Evolutionary conservation across 1,140 invertebrate genomes (phyloP), one percentile per base, ranked within the genome.

Genomic region (Anastatus disparis): DNA sequence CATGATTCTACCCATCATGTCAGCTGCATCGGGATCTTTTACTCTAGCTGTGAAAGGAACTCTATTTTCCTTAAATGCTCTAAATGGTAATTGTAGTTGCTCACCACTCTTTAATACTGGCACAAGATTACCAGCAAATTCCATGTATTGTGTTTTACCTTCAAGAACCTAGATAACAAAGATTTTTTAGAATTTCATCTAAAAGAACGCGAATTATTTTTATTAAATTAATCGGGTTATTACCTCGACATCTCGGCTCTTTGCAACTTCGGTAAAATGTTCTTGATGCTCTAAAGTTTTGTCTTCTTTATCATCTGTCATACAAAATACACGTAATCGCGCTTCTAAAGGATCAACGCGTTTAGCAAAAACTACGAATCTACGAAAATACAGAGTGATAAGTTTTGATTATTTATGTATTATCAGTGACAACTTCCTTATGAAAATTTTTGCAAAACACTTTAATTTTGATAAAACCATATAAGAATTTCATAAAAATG

Each of bases 221-320:
- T 29, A 24, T 63, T 31, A 44, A 53, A 35, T 35, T 17, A 1
- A 53, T 53, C 17, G 42, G 53, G 20, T 59, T 53, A 17, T 72
- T 77, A 93, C 93, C 88, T 96, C 94, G 38, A 96, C 93, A 84
- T 97, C 94, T 79, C 93, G 87, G 81, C 93, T 95, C 76, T 95
- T 94, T 0, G 97, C 96, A 64, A 98, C 93, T 88, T 97, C 95
- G 9, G 90, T 90, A 84, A 97, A 98, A 79, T 97, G 93, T 85
- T 98, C 96, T 87, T 98, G 94, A 77, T 92, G 91, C 84, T 97
- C 93, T 50, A 99, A 84, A 1, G 97, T 98, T 84, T 99, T 98
- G 79, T 98, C 97, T 78, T 97, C 95, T 81, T 95, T 95, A 83
- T 98, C 94, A 83, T 99, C 97, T 0, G 97, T 99, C 93, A 99